Base-by-base conservation (phyloP, 1,140 invertebrate genomes). In the Aphelenchoides fujianensis region DNA sequence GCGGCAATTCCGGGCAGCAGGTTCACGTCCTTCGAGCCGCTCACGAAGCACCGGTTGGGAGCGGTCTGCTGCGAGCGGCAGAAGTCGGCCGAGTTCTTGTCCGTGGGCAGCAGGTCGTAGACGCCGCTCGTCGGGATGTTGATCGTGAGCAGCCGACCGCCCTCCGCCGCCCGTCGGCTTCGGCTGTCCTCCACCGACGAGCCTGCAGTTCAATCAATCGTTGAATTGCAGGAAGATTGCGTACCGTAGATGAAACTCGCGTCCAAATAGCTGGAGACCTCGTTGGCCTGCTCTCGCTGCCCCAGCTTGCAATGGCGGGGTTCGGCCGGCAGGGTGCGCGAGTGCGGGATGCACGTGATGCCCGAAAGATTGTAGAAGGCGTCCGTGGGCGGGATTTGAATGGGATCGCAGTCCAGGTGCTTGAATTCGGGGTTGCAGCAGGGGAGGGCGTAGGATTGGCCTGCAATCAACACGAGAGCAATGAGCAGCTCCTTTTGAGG, bases 231-330 rank as follows among this genome's bases (percentile, higher is more conserved):
- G 90, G 54, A 16, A 34, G 28, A 35, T 64, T 34, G 30, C n/a
- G n/a, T n/a, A 0, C 93, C 93, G 83, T 95, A 96, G 53, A 95
- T 86, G 7, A 90, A 89, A 0, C 92, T 94, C 0, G 86, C 91
- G 80, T 96, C 94, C 36, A 96, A 86, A 83, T 90, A 96, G 0
- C 91, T 91, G 0, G 93, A 92, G 80, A 94, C 93, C 80, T 94
- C 92, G 85, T 96, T 96, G 2, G 94, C 90, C 86, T 96, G 94
- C 78, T 95, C 92, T 71, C 94, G 88, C 0, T 92, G 91, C 16
- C 93, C 92, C 75, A 83, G 68, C 28, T 34, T 37, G 68, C 82
- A 83, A n/a, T 77, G 61, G 12, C 71, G 53, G 9, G 74, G 61
- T n/a, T 80, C 74, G 32, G 82, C 81, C 5, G 79, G 68, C 7